phyloP scores from a whole-genome alignment of 2,113 vertebrate genomes.

The Archocentrus centrarchus region DNA sequence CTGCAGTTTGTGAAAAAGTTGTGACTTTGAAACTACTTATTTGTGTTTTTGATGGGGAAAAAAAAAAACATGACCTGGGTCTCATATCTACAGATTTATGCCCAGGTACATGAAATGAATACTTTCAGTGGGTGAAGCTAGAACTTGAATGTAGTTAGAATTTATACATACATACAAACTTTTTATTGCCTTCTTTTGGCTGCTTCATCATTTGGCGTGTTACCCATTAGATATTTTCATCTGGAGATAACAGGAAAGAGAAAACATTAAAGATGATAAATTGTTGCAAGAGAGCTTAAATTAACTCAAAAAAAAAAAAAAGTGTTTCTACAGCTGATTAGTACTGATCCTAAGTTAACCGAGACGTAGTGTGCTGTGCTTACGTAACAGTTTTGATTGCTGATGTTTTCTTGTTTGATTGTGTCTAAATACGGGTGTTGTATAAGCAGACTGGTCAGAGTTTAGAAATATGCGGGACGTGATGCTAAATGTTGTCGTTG shows the following conservation, averaged over 20 bases:
- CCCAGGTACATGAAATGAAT: too few species aligned
- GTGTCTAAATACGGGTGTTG: conserved; percentile 14
- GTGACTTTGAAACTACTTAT: background rate
- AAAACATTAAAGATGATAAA: background rate
- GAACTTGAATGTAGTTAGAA: background rate
- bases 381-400: background rate
- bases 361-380: background rate
- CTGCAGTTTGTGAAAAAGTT: background rate
- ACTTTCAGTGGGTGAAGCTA: too few species aligned
- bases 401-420: conserved; percentile 7
- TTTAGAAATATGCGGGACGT: conserved; percentile 19
- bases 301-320: background rate
- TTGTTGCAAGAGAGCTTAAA: background rate
- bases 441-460: background rate
- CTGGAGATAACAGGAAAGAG: background rate
- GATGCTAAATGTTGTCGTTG: conserved; percentile 46
- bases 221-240: background rate
- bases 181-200: background rate
- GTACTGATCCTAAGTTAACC: background rate
- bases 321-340: background rate
- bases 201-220: background rate
- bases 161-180: too few species aligned
- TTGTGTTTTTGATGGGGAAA: too few species aligned
- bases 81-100: too few species aligned
- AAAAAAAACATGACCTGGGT: too few species aligned